Conservation (phyloP, 2,888 invertebrate species). For the Ormyrus nitidulus region DNA sequence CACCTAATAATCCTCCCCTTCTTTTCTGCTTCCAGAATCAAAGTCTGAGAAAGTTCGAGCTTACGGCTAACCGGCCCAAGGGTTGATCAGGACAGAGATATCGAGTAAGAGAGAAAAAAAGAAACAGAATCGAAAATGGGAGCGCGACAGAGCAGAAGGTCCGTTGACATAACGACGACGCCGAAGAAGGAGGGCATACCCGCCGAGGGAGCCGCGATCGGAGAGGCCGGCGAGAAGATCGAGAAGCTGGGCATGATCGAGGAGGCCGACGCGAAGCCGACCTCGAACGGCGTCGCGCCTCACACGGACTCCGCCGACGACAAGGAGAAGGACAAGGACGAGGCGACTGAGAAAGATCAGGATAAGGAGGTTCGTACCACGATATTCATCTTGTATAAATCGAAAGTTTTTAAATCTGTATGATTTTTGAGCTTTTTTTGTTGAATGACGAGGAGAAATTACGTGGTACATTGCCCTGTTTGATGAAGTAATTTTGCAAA, state of each 20-base stretch:
- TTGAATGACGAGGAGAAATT: no score
- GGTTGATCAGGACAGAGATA: not conserved
- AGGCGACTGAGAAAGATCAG: slow-evolving; percentile 81
- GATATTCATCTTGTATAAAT: no score
- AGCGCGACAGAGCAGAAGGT: slow-evolving; percentile 91
- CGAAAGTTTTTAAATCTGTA: no score
- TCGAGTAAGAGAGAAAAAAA: slow-evolving; percentile 52
- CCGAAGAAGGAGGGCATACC: slow-evolving; percentile 76
- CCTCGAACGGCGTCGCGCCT: slow-evolving; percentile 83
- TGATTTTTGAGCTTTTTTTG: no score
- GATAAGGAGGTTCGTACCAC: slow-evolving; percentile 74
- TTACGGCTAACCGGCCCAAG: slow-evolving; percentile 5
- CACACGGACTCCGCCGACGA: slow-evolving; percentile 77
- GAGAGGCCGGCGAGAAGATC: slow-evolving; percentile 73
- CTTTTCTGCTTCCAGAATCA: slow-evolving; percentile 34
- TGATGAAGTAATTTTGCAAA: no score
- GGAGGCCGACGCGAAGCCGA: slow-evolving; percentile 84
- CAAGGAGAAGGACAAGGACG: slow-evolving; percentile 84
- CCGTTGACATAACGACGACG: slow-evolving; percentile 89
- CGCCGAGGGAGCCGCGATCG: slow-evolving; percentile 69
- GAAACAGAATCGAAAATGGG: slow-evolving; percentile 80
- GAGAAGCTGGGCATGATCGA: slow-evolving; percentile 85
- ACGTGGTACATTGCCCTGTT: no score
- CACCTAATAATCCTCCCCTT: not conserved
- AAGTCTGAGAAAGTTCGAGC: slow-evolving; percentile 14